phyloP scores from a whole-genome alignment of 2,113 vertebrate genomes.

The Centropristis striata region DNA sequence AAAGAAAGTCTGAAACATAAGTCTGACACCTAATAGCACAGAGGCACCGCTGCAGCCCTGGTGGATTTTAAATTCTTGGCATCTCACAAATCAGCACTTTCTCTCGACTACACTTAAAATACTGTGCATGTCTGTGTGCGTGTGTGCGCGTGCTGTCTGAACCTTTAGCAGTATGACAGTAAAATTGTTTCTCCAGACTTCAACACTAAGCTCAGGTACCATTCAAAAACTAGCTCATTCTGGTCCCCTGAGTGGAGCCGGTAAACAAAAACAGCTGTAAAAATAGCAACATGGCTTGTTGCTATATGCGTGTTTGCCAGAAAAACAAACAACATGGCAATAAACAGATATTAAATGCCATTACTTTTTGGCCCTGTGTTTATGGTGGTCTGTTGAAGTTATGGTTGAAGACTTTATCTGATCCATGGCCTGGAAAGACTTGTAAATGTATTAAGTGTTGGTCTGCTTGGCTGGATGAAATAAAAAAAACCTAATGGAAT shows the following conservation, averaged over 20 bases:
- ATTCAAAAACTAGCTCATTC: conserved; percentile 28
- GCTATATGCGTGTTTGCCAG: conserved; percentile 38
- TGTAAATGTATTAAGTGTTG: conserved; percentile 18
- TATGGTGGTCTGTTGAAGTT: conserved; percentile 28
- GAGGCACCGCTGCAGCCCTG: conserved; percentile 43
- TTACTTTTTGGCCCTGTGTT: conserved; percentile 33
- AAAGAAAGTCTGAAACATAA: conserved; percentile 43
- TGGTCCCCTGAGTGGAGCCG: conserved; percentile 1
- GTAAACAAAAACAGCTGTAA: conserved; percentile 75
- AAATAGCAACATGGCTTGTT: conserved; percentile 48
- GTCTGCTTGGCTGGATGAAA: background rate
- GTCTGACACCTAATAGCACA: conserved; percentile 58
- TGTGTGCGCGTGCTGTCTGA: conserved; percentile 20
- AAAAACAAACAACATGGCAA: conserved; percentile 46
- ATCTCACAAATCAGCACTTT: conserved; percentile 66
- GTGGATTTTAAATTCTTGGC: conserved; percentile 58
- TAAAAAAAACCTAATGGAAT: background rate
- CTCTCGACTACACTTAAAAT: conserved; percentile 34
- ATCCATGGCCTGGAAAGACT: conserved; percentile 38
- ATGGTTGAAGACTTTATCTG: conserved; percentile 25
- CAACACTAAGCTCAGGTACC: conserved; percentile 42
- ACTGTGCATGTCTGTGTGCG: conserved; percentile 1
- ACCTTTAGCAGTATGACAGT: conserved; percentile 12
- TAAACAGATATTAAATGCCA: conserved; percentile 58
- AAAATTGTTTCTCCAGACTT: conserved; percentile 56